Evolutionary conservation across 2,797 vertebrate genomes (phyloP).

Genomic region (Borostomias antarcticus): DNA sequence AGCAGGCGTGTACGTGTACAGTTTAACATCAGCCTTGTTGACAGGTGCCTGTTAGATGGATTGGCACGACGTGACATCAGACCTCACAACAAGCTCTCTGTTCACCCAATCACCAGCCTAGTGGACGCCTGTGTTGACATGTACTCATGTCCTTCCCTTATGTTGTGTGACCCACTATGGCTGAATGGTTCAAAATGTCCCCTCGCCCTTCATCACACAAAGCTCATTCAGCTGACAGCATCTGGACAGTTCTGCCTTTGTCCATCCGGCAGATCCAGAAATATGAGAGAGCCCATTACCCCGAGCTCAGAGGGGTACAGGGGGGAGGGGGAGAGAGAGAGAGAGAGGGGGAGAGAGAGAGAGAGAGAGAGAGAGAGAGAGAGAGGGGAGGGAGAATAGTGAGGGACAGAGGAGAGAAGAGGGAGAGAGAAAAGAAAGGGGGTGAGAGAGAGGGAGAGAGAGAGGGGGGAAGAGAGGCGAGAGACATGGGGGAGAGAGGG

Average conservation of each 20-base stretch:
- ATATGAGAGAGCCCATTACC: constrained; percentile 36
- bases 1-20: no score
- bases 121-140: neutral
- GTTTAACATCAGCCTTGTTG: no score
- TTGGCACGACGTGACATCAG: neutral
- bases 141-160: neutral
- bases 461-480: no score
- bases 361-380: constrained; percentile 19
- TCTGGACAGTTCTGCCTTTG: constrained; percentile 54
- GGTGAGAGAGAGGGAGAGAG: no score
- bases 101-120: neutral
- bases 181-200: constrained; percentile 50
- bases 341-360: constrained; percentile 20
- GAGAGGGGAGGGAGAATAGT: neutral
- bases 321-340: constrained; percentile 13
- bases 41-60: neutral
- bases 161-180: constrained; percentile 9
- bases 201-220: constrained; percentile 30
- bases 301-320: constrained; percentile 9
- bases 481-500: no score
- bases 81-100: neutral
- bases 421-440: no score
- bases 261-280: constrained; percentile 47
- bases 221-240: constrained; percentile 49
- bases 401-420: no score